Conservation (phyloP, 2,797 vertebrate species). For the Falco columbarius region DNA sequence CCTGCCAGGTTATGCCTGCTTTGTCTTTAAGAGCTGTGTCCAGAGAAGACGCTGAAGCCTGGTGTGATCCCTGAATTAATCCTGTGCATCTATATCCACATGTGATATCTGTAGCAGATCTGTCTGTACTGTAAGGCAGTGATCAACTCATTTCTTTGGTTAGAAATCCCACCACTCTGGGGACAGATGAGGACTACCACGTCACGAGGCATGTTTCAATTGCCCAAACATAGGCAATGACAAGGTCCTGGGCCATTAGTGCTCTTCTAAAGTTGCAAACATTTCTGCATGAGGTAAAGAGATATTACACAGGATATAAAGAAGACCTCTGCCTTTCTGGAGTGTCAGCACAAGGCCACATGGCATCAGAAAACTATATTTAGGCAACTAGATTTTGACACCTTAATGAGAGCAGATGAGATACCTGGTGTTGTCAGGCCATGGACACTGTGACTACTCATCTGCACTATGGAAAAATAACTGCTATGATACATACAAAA, state of each 20-base stretch:
- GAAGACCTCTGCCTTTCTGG: neutral
- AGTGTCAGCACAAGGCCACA: neutral
- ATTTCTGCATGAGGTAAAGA: neutral
- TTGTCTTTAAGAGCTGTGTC: neutral
- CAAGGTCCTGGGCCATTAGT: neutral
- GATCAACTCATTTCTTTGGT: neutral
- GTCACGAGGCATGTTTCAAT: neutral
- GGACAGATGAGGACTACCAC: neutral
- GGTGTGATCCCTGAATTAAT: neutral
- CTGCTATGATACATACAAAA: rapidly evolving
- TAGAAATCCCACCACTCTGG: neutral
- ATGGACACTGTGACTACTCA: neutral
- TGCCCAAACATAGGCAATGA: neutral
- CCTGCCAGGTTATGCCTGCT: neutral
- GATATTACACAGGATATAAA: neutral
- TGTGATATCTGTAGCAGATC: neutral
- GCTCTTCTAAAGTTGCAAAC: neutral
- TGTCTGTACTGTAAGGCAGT: neutral
- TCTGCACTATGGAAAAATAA: neutral
- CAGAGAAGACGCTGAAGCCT: neutral
- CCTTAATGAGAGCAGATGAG: neutral
- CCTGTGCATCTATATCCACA: neutral
- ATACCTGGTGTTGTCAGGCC: neutral
- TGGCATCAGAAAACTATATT: neutral
- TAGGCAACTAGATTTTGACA: neutral